These are phyloP conservation scores for Forbesichthys papilliferus DNA, from an alignment of 2,113 vertebrate species.

Conservation along the genomic window DNA sequence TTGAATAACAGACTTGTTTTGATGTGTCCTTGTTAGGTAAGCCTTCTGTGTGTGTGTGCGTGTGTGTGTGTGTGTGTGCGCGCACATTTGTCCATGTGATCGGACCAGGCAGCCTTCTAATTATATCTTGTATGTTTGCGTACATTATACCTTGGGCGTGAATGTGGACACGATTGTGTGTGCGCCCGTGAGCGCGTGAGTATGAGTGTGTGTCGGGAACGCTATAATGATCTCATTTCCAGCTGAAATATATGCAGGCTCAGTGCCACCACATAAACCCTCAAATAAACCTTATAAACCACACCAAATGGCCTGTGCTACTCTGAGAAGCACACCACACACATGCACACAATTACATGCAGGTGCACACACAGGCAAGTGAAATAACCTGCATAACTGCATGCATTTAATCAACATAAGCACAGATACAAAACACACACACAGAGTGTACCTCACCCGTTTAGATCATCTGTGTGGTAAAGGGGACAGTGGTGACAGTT, in stretches of 20 bases:
- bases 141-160: not conserved
- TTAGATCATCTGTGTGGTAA: conserved; percentile 36
- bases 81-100: not conserved
- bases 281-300: conserved; percentile 49
- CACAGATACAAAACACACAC: not conserved
- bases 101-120: not conserved
- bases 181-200: not conserved
- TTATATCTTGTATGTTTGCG: not conserved
- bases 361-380: not conserved
- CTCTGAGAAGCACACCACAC: conserved; percentile 10
- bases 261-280: conserved; percentile 56
- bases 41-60: conserved; percentile 13
- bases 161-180: not conserved
- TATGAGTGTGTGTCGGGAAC: not conserved
- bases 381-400: not conserved
- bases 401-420: not conserved
- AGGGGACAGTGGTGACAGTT: conserved; percentile 22
- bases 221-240: conserved; percentile 59
- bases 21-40: conserved; percentile 44
- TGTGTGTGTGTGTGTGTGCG: not conserved
- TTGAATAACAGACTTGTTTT: conserved; percentile 39
- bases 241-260: conserved; percentile 56
- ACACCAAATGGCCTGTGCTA: conserved; percentile 26
- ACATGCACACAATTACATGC: not conserved
- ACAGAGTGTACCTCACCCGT: conserved; percentile 1